Percentiles rank a stretch among this genome's conserved stretches.
phyloP scores from a whole-genome alignment of 2,888 invertebrate genomes.

The Clepsis dumicolana region DNA sequence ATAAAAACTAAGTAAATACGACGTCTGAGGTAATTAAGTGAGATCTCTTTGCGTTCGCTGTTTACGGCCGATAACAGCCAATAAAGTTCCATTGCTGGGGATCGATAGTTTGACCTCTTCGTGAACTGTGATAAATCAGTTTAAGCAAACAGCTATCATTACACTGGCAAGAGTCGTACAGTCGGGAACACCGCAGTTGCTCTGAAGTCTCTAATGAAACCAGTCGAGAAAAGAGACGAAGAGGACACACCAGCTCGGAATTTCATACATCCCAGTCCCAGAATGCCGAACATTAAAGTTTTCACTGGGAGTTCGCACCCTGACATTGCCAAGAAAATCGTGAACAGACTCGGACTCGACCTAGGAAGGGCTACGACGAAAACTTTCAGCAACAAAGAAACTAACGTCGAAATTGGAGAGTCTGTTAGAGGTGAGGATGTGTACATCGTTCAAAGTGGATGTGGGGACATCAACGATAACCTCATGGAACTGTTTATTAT shows the following conservation, averaged over 20 bases:
- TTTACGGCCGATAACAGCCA: conserved; percentile 55
- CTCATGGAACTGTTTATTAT: conserved; percentile 96
- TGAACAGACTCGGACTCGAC: conserved; percentile 96
- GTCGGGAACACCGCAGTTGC: conserved; percentile 59
- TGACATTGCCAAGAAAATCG: conserved; percentile 98
- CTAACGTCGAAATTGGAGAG: conserved; percentile 96
- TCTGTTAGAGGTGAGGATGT: conserved; percentile 97
- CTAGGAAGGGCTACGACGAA: conserved; percentile 98
- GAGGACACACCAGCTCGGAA: conserved; percentile 52
- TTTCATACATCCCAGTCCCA: conserved; percentile 65
- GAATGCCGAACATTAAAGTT: conserved; percentile 99
- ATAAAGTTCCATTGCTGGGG: conserved; percentile 65
- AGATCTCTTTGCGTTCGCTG: conserved; percentile 24
- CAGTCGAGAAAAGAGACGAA: conserved; percentile 57
- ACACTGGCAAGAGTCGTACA: conserved; percentile 55
- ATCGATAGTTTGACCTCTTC: conserved; percentile 69
- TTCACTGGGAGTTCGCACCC: conserved; percentile 99
- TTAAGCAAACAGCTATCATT: conserved; percentile 67
- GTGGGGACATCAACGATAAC: conserved; percentile 96
- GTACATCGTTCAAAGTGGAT: conserved; percentile 96
- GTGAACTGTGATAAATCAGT: conserved; percentile 76
- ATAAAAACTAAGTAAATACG: conserved; percentile 25
- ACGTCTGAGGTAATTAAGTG: conserved; percentile 1
- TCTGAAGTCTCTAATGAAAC: conserved; percentile 66
- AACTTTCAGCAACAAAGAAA: conserved; percentile 99